Evolutionary conservation across 2,113 vertebrate species (phyloP).

Genomic region (Albula goreensis): DNA sequence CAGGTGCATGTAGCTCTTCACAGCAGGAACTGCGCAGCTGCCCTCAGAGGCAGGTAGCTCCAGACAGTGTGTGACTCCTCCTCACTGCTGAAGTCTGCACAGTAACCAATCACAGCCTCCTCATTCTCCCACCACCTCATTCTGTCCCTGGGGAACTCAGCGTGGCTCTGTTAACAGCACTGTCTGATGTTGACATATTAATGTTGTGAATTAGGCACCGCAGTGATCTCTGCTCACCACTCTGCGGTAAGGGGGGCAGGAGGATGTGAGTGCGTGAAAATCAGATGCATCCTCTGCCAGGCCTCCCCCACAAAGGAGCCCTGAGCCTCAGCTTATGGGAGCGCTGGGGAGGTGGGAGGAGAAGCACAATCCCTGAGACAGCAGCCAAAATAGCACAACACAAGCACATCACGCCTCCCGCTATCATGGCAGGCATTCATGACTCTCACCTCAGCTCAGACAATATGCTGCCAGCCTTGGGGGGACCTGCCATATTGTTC

Average conservation of each 20-base stretch:
- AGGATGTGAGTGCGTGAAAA: not conserved
- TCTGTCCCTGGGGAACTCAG: constrained; percentile 8
- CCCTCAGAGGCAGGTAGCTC: not conserved
- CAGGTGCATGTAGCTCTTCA: not conserved
- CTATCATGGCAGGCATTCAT: not conserved
- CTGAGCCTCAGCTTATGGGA: not conserved
- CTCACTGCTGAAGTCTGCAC: not conserved
- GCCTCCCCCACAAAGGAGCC: not conserved
- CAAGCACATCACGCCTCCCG: not conserved
- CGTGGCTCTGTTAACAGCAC: too few relatives aligned
- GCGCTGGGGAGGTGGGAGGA: not conserved
- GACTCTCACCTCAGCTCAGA: not conserved
- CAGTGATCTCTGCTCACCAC: not conserved
- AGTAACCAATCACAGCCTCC: not conserved
- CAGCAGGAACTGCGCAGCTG: not conserved
- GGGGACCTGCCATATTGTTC: not conserved
- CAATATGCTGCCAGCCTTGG: not conserved
- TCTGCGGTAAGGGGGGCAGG: not conserved
- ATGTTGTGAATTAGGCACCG: not conserved
- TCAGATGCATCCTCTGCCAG: constrained; percentile 5
- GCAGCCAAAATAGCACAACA: not conserved
- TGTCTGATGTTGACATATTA: not conserved
- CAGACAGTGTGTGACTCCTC: not conserved
- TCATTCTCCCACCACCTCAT: not conserved
- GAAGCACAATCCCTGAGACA: not conserved